Base-by-base conservation (phyloP, 2,797 vertebrate genomes). In the Gorsachius magnificus region DNA sequence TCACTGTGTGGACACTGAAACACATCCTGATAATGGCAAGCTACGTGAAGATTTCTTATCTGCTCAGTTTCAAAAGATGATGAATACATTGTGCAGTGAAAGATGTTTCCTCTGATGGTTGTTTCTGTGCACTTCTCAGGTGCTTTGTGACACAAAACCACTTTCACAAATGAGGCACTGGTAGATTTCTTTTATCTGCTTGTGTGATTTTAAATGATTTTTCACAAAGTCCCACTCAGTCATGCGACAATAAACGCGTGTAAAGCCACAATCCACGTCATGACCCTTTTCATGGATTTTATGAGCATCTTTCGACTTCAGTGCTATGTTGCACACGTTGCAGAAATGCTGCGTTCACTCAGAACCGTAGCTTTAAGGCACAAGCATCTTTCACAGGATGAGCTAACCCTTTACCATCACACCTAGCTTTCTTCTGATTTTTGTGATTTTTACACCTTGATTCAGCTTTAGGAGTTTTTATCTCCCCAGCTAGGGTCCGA, bases 181-280 rank as follows among this genome's bases (percentile, higher is more conserved):
- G 65, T 50, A 94, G 36, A 57, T 84, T 95, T 80, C 94, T 58
- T 89, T 90, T 51, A 92, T 38, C n/a, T 6, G 29, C 29, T 91
- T 85, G 51, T 88, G 93, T 36, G 83, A 83, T 80, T 90, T 97
- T 93, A 98, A 98, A 68, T 98, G 95, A 31, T 83, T 96, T 94
- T 98, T 97, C 96, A 97, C 97, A 80, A 96, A 95, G 28, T 83
- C 90, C 97, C 97, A 98, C 18, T 96, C 95, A 53, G 83, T 87
- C 4, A 95, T 35, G 5, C 7, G 86, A 92, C 83, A 98, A 93
- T 61, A 87, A 48, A 97, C 24, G 13, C 97, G 97, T 56, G 87
- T 64, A 84, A 98, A 98, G n/a, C 80, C 93, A 50, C 26, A 7
- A 33, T 93, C 80, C n/a, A 92, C 80, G 31, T 95, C 83, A 41